These are phyloP conservation scores for Synchiropus splendidus DNA, from an alignment of 2,113 vertebrate genomes.

Conservation along the genomic window DNA sequence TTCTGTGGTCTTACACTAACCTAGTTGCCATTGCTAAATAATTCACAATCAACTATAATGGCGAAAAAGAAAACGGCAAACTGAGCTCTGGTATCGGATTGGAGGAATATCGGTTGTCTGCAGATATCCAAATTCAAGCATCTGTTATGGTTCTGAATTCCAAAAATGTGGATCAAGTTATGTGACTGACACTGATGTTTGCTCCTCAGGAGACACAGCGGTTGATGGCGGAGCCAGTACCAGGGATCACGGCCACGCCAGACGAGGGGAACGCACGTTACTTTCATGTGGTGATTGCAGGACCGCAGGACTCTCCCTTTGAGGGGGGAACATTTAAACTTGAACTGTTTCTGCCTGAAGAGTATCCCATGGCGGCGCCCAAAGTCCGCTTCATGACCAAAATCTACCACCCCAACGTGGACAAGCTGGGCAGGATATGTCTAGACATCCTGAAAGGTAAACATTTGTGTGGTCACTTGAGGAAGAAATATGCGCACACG, in stretches of 20 bases:
- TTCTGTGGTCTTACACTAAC: too few species aligned
- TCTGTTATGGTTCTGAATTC: too few species aligned
- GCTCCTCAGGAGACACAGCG: constrained; percentile 89
- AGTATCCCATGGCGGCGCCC: constrained; percentile 98
- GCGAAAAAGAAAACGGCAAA: too few species aligned
- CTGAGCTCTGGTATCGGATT: too few species aligned
- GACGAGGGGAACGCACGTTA: constrained; percentile 98
- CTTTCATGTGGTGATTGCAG: constrained; percentile 98
- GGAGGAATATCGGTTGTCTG: too few species aligned
- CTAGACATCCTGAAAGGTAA: constrained; percentile 99
- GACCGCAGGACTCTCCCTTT: constrained; percentile 98
- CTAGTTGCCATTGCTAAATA: too few species aligned
- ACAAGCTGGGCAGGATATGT: constrained; percentile 99
- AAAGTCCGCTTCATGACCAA: constrained; percentile 99
- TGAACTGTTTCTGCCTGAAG: constrained; percentile 99
- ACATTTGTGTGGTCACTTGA: background rate
- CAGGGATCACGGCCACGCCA: constrained; percentile 93
- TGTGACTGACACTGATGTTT: too few species aligned
- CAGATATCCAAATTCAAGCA: too few species aligned
- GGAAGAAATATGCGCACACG: too few species aligned
- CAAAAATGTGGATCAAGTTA: too few species aligned
- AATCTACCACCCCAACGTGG: constrained; percentile 99
- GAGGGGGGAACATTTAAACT: constrained; percentile 99
- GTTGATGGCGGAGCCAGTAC: constrained; percentile 95
- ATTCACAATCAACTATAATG: too few species aligned